Evolutionary conservation across 2,797 vertebrate genomes (phyloP).

Genomic region (Crossoptilon crossoptilon): DNA sequence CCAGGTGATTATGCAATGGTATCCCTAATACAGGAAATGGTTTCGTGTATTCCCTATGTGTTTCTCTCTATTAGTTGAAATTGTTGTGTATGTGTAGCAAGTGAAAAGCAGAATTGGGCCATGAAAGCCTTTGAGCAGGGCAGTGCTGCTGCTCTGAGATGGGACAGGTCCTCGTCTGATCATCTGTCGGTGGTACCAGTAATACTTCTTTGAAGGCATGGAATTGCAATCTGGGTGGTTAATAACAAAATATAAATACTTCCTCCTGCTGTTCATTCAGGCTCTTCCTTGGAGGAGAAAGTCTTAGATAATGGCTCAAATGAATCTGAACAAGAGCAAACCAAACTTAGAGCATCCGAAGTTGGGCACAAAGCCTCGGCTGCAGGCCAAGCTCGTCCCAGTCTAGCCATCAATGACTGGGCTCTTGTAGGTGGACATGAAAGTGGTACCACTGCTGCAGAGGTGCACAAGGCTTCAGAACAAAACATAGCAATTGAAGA

Average conservation of each 20-base stretch:
- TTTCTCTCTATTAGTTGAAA: background rate
- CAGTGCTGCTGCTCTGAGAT: background rate
- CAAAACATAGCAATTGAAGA: conserved; percentile 81
- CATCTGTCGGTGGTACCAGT: background rate
- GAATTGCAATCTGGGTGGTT: background rate
- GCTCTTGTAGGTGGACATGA: conserved; percentile 80
- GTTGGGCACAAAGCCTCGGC: conserved; percentile 81
- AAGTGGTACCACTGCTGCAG: conserved; percentile 81
- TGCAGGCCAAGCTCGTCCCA: conserved; percentile 83
- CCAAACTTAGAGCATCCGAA: conserved; percentile 86
- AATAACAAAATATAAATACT: conserved; percentile 59
- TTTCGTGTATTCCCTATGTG: background rate
- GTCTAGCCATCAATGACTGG: conserved; percentile 85
- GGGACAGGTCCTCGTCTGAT: background rate
- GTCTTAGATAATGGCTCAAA: conserved; percentile 89
- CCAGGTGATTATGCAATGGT: background rate
- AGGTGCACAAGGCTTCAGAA: conserved; percentile 82
- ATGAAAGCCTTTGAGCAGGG: background rate
- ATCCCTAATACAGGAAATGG: background rate
- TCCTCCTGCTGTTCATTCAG: conserved; percentile 86
- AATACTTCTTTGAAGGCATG: background rate
- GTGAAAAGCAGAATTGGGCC: background rate
- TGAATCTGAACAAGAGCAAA: conserved; percentile 85
- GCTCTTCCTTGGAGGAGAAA: conserved; percentile 93
- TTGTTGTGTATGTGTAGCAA: background rate